These are phyloP conservation scores for Micromesistius poutassou DNA, from an alignment of 2,797 vertebrate species.

Conservation along the genomic window DNA sequence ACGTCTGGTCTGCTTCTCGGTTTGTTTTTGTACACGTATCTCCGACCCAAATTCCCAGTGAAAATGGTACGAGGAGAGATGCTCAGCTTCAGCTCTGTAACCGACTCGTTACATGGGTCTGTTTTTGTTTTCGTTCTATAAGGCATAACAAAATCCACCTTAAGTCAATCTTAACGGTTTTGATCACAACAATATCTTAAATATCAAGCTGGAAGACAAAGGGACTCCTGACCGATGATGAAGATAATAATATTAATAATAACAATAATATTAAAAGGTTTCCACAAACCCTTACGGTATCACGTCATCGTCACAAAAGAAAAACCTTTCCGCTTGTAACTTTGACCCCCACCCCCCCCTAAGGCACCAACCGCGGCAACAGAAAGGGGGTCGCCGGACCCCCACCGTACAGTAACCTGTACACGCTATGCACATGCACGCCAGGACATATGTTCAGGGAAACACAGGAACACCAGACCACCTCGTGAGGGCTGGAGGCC, in stretches of 20 bases:
- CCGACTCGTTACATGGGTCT: conserved; percentile 71
- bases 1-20: conserved; percentile 58
- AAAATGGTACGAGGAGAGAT: conserved; percentile 52
- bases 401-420: conserved; percentile 42
- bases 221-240: conserved; percentile 28
- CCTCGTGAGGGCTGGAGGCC: conserved; percentile 18
- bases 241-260: conserved; percentile 4
- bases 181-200: conserved; percentile 52
- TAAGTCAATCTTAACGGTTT: conserved; percentile 45
- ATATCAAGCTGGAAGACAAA: conserved; percentile 52
- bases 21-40: neutral
- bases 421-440: conserved; percentile 60
- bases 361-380: conserved; percentile 58
- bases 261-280: conserved; percentile 33
- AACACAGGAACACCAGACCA: neutral
- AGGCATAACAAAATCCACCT: conserved; percentile 60
- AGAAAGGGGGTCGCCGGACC: neutral
- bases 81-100: conserved; percentile 61
- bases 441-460: conserved; percentile 42
- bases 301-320: neutral
- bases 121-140: conserved; percentile 43
- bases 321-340: neutral
- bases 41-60: conserved; percentile 61
- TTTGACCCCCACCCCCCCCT: conserved; percentile 32
- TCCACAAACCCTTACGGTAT: conserved; percentile 39